Base-by-base conservation (phyloP, 2,797 vertebrate genomes). In the Chaunax sp. region DNA sequence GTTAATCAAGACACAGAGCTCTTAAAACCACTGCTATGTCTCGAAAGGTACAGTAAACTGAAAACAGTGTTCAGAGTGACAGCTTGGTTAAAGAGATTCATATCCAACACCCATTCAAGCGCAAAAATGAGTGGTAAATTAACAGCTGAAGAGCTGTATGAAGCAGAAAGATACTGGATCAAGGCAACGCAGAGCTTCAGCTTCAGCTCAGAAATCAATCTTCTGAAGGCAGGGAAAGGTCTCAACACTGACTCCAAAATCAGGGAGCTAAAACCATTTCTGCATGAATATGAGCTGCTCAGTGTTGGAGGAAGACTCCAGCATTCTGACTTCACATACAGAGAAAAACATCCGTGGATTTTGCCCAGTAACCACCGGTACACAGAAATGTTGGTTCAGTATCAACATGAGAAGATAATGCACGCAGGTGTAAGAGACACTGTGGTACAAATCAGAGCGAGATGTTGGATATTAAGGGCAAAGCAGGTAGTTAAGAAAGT, bases 1-100 rank as follows among this genome's bases (percentile, higher is more conserved):
- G 22, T 23, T 38, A 61, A 26, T 22, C n/a, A 40, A 41, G 51
- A 43, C 33, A 46, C 28, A 11, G 50, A 54, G 9, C 4, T 28
- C 20, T 14, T 47, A n/a, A 45, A 43, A 20, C 50, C 33, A 14
- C 26, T 62, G n/a, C 30, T 68, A 7, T 43, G 22, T 10, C 20
- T 68, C 6, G 19, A 46, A 44, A 72, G 16, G 30, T 67, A 69
- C 44, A 69, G 45, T 43, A 72, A 47, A 19, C 20, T 77, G 11
- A 69, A 58, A 25, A 53, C 11, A 23, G 72, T 75, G 28, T 18
- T 70, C 8, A 1, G 30, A 40, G 47, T 78, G 41, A 79, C 35
- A 20, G 62, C 66, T 12, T 45, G 44, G 44, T 12, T 45, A n/a
- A 45, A 45, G 44, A 20, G 19, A 12, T 45, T 45, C 19, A 20